Evolutionary conservation across 2,888 invertebrate species (phyloP).

Genomic region (Patella depressa): DNA sequence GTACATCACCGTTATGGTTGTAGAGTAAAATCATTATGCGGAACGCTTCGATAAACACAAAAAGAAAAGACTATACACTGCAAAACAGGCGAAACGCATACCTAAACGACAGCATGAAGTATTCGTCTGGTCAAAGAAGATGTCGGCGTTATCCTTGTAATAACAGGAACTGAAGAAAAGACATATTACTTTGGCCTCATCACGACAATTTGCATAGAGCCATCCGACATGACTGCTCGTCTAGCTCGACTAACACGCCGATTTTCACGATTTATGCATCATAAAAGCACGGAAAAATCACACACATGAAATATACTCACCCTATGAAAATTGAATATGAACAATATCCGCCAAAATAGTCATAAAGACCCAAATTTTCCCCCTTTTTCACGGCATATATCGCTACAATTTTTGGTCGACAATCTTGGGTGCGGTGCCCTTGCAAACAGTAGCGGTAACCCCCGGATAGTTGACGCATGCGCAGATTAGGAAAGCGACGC

Average conservation of each 20-base stretch:
- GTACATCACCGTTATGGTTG: too few relatives aligned
- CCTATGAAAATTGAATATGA: slow-evolving; percentile 26
- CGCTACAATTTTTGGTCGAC: slow-evolving; percentile 27
- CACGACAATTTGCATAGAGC: slow-evolving; percentile 13
- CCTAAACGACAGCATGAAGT: too few relatives aligned
- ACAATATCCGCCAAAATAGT: slow-evolving; percentile 31
- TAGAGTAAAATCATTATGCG: too few relatives aligned
- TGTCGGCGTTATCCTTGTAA: too few relatives aligned
- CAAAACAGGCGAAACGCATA: too few relatives aligned
- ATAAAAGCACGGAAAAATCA: neutral
- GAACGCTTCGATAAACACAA: too few relatives aligned
- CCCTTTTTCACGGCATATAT: slow-evolving; percentile 34
- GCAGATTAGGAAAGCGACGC: slow-evolving; percentile 31
- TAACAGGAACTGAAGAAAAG: slow-evolving; percentile 15
- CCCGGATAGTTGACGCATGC: slow-evolving; percentile 61
- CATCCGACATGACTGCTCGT: slow-evolving; percentile 7
- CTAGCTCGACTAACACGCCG: neutral
- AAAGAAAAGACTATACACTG: too few relatives aligned
- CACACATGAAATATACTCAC: slow-evolving; percentile 26
- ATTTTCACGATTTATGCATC: neutral
- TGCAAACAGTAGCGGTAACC: slow-evolving; percentile 41
- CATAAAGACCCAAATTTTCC: slow-evolving; percentile 29
- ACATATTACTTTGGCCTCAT: neutral
- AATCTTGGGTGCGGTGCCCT: slow-evolving; percentile 55
- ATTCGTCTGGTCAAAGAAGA: too few relatives aligned